These are phyloP conservation scores for Iselma pallidipennis DNA, from an alignment of 2,888 invertebrate genomes.

Conservation along the genomic window DNA sequence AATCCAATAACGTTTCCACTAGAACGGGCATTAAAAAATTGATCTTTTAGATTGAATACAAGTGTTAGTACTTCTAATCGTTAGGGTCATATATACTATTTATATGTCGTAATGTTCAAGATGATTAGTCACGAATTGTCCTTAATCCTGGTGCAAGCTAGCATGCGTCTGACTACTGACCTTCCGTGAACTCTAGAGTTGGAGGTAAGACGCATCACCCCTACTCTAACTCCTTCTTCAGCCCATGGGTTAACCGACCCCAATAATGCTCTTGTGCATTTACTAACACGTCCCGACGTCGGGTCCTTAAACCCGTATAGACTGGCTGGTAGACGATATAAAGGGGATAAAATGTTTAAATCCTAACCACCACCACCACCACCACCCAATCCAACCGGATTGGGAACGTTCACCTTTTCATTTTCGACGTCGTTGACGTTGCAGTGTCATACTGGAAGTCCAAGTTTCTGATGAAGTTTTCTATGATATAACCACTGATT, in stretches of 20 bases:
- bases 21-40: no score
- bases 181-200: background rate
- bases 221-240: no score
- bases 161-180: background rate
- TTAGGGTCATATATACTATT: no score
- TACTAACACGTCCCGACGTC: slow-evolving; percentile 30
- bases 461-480: no score
- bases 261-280: slow-evolving; percentile 11
- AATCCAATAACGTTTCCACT: background rate
- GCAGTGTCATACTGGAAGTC: background rate
- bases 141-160: background rate
- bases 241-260: no score
- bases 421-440: background rate
- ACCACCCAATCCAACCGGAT: background rate
- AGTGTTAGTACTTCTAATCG: background rate
- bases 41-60: background rate
- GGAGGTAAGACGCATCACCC: background rate
- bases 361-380: background rate
- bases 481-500: no score
- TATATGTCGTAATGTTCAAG: no score
- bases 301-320: slow-evolving; percentile 33
- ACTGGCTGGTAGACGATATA: slow-evolving; percentile 26
- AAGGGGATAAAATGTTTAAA: background rate
- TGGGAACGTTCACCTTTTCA: background rate
- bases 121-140: background rate